A percentile compares a stretch with the other conserved stretches of the same genome.
Evolutionary conservation across 2,797 vertebrate genomes (phyloP).

Genomic region (Columba guinea): DNA sequence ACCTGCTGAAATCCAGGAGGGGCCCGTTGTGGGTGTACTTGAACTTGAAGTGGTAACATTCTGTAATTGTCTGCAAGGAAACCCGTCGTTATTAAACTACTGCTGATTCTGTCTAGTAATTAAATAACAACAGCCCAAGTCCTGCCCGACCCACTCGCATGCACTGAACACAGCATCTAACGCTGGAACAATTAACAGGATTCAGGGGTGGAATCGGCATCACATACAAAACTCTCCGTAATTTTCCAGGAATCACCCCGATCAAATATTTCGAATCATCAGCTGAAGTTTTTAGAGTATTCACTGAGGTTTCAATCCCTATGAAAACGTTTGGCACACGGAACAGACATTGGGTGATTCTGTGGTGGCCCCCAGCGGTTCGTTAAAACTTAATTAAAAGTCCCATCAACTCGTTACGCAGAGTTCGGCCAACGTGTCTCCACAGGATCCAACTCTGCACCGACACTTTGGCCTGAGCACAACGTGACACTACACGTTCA

Average conservation of each 20-base stretch:
- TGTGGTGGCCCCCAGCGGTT: not conserved
- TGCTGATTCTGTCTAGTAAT: not conserved
- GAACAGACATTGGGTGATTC: not conserved
- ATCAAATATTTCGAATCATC: not conserved
- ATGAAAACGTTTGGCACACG: rapidly evolving
- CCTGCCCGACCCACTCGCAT: rapidly evolving
- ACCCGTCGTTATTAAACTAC: not conserved
- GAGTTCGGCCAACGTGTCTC: not conserved
- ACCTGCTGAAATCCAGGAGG: slow-evolving; percentile 88
- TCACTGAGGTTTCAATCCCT: not conserved
- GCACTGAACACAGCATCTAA: not conserved
- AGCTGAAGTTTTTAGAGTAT: not conserved
- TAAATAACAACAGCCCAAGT: not conserved
- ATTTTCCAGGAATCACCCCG: not conserved
- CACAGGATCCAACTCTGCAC: not conserved
- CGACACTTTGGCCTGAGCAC: not conserved
- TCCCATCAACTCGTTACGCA: rapidly evolving
- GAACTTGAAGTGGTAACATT: slow-evolving; percentile 95
- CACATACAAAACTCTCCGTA: not conserved
- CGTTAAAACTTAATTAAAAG: not conserved
- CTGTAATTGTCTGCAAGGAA: slow-evolving; percentile 89
- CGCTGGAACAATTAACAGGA: not conserved
- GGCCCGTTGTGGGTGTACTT: slow-evolving; percentile 86
- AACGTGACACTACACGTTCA: too few species aligned
- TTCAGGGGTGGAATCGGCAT: not conserved